Conservation (phyloP, 1,140 invertebrate genomes). For the Centruroides sculpturatus region DNA sequence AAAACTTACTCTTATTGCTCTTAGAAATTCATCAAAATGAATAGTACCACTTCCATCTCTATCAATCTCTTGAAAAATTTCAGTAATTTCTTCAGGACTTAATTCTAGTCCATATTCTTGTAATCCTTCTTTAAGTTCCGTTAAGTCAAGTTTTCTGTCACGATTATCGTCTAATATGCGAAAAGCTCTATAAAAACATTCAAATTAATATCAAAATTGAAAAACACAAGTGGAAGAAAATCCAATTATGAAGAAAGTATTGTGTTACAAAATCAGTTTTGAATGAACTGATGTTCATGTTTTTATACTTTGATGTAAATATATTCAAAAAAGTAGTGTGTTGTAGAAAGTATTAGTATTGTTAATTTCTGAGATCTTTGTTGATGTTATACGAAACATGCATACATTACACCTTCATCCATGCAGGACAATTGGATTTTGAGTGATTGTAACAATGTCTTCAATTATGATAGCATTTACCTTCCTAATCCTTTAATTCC, state of each 20-base stretch:
- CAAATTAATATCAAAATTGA: too few species aligned
- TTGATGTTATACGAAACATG: neutral
- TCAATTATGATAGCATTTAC: conserved; percentile 32
- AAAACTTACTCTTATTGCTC: conserved; percentile 57
- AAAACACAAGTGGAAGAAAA: too few species aligned
- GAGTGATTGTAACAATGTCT: too few species aligned
- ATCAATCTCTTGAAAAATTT: conserved; percentile 62
- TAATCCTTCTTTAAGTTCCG: conserved; percentile 69
- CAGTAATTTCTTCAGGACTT: conserved; percentile 42
- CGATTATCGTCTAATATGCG: conserved; percentile 84
- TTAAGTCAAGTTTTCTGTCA: conserved; percentile 60
- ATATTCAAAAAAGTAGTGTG: too few species aligned
- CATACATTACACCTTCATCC: neutral
- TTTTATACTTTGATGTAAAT: too few species aligned
- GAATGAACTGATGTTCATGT: too few species aligned
- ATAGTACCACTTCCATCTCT: conserved; percentile 67
- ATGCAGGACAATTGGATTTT: too few species aligned
- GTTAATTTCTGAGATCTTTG: neutral
- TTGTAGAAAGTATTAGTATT: too few species aligned
- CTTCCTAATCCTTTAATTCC: conserved; percentile 77
- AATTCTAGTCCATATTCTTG: conserved; percentile 52
- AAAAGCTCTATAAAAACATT: conserved; percentile 49
- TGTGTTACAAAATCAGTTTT: too few species aligned
- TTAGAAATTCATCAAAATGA: conserved; percentile 75
- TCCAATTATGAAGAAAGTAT: too few species aligned